Base-by-base conservation (phyloP, 53 echinoderm and acorn worm genomes). In the Zoroaster sp. region DNA sequence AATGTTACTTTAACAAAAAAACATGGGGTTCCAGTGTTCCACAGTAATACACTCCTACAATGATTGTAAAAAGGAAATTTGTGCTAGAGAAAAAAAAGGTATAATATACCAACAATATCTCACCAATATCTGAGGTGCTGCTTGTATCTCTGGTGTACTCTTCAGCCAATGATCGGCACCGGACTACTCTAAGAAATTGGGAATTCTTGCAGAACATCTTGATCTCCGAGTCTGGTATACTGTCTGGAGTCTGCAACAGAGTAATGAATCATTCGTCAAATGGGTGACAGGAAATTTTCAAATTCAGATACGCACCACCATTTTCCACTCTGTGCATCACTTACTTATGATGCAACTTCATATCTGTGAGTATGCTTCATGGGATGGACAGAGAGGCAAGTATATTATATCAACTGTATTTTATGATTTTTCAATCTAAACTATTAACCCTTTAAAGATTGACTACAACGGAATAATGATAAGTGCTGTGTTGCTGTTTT, bases 171-270 rank as follows among this genome's bases (percentile, higher is more conserved):
- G 97, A 92, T 28, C 95, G 80, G 52, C 97, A 95, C 45, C 96
- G 86, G 9, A 96, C 74, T 34, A 95, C 77, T n/a, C 91, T 77
- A 85, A 91, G 89, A 90, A 93, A 78, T 44, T 78, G 45, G 39
- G 92, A 65, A 31, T 97, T 97, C 91, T 95, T 97, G 49, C 97
- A 97, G 80, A 94, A 97, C 73, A 91, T 49, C 66, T 91, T 93
- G 55, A 97, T 88, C 49, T 97, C 97, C 5, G 88, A 74, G 40
- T 95, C 97, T 63, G 91, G 88, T 59, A 97, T 92, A 47, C 86
- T 90, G 77, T 97, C 97, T 23, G 95, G 80, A 43, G 92, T 86
- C 97, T 97, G 88, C 32, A 39, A 31, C 13, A 76, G 15, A 14
- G 33, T 76, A 74, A 75, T 4, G 5, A 47, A 72, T 73, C 12